phyloP scores from a whole-genome alignment of 2,888 invertebrate species.

The Branchinecta sandiegonensis region DNA sequence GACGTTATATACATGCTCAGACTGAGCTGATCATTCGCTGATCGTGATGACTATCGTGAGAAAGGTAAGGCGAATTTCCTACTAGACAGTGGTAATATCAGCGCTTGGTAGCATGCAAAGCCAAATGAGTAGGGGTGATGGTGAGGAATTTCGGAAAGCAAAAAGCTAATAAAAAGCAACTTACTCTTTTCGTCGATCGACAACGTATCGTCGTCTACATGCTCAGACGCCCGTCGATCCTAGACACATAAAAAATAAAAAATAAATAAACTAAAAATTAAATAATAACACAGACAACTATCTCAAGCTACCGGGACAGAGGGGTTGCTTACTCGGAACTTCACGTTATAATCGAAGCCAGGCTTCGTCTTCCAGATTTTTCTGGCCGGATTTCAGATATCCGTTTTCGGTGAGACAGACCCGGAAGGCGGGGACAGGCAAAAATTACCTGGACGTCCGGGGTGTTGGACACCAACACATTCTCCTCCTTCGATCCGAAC shows the following conservation, averaged over 20 bases:
- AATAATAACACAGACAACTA: constrained; percentile 1
- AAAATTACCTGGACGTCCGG: too few relatives aligned
- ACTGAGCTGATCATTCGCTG: too few relatives aligned
- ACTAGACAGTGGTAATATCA: too few relatives aligned
- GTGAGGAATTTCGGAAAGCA: not conserved
- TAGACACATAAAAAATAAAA: not conserved
- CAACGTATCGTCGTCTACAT: constrained; percentile 4
- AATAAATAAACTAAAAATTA: not conserved
- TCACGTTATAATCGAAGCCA: constrained; percentile 24
- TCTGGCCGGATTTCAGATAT: too few relatives aligned
- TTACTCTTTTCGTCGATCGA: not conserved
- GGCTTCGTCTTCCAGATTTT: too few relatives aligned
- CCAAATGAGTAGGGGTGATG: not conserved
- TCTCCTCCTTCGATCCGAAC: too few relatives aligned
- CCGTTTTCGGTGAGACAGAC: too few relatives aligned
- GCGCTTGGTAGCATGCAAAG: too few relatives aligned
- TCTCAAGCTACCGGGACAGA: not conserved
- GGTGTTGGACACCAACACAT: too few relatives aligned
- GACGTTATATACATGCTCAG: too few relatives aligned
- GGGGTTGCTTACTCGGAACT: constrained; percentile 24
- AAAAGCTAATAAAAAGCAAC: too few relatives aligned
- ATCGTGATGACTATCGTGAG: not conserved
- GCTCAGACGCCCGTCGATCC: constrained; percentile 14
- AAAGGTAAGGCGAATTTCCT: constrained; percentile 18
- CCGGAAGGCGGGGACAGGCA: too few relatives aligned